Evolutionary conservation across 1,140 invertebrate genomes (phyloP).

Genomic region (Drosophila ohnishii): DNA sequence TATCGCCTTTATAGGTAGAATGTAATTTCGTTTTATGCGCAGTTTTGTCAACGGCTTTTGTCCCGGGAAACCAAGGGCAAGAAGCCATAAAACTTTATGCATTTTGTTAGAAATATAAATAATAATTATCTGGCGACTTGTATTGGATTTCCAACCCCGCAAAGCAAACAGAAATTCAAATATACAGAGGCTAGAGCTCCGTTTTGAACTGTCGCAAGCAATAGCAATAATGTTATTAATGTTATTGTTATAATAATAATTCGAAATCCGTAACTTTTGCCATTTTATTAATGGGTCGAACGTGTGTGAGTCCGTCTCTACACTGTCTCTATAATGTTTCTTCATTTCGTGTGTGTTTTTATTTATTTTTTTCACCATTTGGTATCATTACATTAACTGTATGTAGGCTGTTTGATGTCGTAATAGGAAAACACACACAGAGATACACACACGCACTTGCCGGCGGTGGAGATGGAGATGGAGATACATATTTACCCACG

Average conservation of each 20-base stretch:
- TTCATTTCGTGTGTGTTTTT: slow-evolving; percentile 18
- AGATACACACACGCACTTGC: slow-evolving; percentile 43
- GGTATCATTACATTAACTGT: slow-evolving; percentile 43
- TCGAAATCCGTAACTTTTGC: slow-evolving; percentile 80
- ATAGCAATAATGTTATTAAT: slow-evolving; percentile 76
- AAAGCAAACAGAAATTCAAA: slow-evolving; percentile 51
- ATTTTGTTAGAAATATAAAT: slow-evolving; percentile 81
- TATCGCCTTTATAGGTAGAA: slow-evolving; percentile 62
- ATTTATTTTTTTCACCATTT: slow-evolving; percentile 6
- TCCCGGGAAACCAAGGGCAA: slow-evolving; percentile 22
- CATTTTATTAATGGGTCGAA: slow-evolving; percentile 82
- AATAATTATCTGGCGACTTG: slow-evolving; percentile 71
- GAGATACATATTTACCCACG: slow-evolving; percentile 59
- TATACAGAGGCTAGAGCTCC: slow-evolving; percentile 27
- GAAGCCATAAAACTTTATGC: slow-evolving; percentile 75
- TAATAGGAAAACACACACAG: slow-evolving; percentile 47
- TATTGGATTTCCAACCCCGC: slow-evolving; percentile 53
- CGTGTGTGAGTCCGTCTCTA: slow-evolving; percentile 40
- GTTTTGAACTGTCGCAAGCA: slow-evolving; percentile 54
- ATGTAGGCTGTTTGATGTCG: slow-evolving; percentile 35
- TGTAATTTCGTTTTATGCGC: slow-evolving; percentile 76
- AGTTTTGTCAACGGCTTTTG: slow-evolving; percentile 75
- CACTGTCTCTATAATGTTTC: slow-evolving; percentile 7
- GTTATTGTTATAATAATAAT: slow-evolving; percentile 80
- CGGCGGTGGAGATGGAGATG: not conserved